Evolutionary conservation across 2,113 vertebrate genomes (phyloP).

Genomic region (Rhynchomys soricoides): DNA sequence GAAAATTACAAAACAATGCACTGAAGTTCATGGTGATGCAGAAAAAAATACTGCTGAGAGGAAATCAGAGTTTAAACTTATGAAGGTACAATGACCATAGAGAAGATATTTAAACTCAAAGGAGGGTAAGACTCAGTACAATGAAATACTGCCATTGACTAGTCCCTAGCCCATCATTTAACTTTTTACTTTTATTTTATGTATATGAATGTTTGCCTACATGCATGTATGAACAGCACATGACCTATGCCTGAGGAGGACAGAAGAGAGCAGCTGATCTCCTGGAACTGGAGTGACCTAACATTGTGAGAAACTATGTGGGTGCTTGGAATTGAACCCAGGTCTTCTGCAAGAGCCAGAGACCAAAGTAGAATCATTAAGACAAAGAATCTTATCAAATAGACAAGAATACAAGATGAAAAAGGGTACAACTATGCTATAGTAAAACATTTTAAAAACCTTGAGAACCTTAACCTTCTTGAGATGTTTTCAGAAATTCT

Average conservation of each 20-base stretch:
- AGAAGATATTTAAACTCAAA: background rate
- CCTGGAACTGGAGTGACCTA: too few species aligned
- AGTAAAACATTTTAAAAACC: too few species aligned
- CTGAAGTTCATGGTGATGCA: background rate
- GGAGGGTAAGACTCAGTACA: background rate
- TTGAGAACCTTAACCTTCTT: too few species aligned
- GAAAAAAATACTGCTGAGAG: background rate
- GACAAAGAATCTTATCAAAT: too few species aligned
- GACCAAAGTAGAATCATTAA: too few species aligned
- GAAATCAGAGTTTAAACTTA: background rate
- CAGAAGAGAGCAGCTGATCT: background rate
- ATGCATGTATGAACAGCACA: background rate
- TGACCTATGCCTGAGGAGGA: background rate
- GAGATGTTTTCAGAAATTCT: too few species aligned
- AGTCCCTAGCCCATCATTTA: background rate
- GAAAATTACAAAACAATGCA: background rate
- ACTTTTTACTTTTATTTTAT: background rate
- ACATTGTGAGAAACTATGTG: background rate
- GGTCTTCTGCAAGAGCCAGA: too few species aligned
- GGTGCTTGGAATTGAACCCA: background rate
- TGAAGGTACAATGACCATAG: background rate
- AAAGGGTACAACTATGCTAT: too few species aligned
- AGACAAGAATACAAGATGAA: too few species aligned
- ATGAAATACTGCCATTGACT: background rate
- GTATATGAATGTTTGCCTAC: background rate